A percentile compares a stretch with the other conserved stretches of the same genome.
Conservation (phyloP, 2,888 invertebrate genomes). For the Noctuana brunneofusca region DNA sequence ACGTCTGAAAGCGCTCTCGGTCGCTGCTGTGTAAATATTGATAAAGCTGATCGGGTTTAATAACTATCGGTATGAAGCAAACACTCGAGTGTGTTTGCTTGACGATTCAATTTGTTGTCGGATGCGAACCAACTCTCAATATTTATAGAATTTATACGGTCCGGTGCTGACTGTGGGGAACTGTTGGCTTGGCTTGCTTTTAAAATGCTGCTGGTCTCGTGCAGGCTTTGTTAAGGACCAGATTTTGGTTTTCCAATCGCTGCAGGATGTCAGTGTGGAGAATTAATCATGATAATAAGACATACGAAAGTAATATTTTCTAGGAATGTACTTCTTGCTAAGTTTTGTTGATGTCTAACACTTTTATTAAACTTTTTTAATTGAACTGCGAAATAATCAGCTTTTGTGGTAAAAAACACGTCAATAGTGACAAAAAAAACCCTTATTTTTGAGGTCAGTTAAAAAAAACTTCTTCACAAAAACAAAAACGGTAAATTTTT, state of each 20-base stretch:
- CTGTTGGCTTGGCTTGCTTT: neutral
- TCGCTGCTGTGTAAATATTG: slow-evolving; percentile 48
- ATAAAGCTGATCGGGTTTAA: slow-evolving; percentile 50
- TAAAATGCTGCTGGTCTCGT: too few relatives aligned
- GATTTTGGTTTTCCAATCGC: neutral
- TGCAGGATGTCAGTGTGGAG: neutral
- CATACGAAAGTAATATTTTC: too few relatives aligned
- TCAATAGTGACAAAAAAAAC: too few relatives aligned
- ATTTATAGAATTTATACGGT: slow-evolving; percentile 39
- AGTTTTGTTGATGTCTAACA: too few relatives aligned
- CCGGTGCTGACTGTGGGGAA: neutral
- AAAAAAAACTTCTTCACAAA: neutral
- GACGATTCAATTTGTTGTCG: slow-evolving; percentile 42
- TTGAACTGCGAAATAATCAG: too few relatives aligned
- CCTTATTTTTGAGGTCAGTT: neutral
- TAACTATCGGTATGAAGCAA: slow-evolving; percentile 45
- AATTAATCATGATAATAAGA: too few relatives aligned
- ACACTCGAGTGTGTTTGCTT: slow-evolving; percentile 39
- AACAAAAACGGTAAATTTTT: neutral
- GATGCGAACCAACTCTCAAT: slow-evolving; percentile 37
- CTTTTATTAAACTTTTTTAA: too few relatives aligned
- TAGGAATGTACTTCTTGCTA: too few relatives aligned
- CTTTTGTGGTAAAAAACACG: too few relatives aligned
- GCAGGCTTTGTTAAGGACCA: neutral
- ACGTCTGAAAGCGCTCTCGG: slow-evolving; percentile 22